Evolutionary conservation across 2,888 invertebrate genomes (phyloP), one percentile per base, ranked within the genome.

Genomic region (Odontocerum albicorne): DNA sequence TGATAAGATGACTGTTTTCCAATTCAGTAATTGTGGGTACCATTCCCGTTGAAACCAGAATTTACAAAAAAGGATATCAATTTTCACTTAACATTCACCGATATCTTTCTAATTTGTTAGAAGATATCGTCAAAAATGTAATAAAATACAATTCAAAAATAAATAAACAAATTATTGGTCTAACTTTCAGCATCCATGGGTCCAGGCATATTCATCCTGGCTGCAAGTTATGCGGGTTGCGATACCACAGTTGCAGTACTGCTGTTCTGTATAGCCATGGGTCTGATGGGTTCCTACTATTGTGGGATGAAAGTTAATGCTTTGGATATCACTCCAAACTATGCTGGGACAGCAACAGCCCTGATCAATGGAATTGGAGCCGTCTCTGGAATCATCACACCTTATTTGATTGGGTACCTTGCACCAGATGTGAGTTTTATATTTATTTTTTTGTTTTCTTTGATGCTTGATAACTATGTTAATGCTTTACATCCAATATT

Each of bases 261-360:
- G 35, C 70, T 83, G 53, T 83, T 85, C 66, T 81, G 84, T 46
- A 67, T 81, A 21, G 80, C 76, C 21, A 80, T 85, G 83, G 81
- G 80, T 27, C 79, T 84, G 57, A 86, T 86, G 85, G 87, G 85
- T 1, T 81, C 84, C 1, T 87, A 83, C 68, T 87, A 86, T 65
- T 83, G 85, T 63, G 83, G 83, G 55, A 79, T 85, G 65, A 83
- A 85, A 67, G 83, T 85, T 49, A 85, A 85, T 67, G 80, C 82
- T 2, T 74, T 85, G 68, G 85, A 85, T 64, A 73, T 85, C 19
- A 79, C 82, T 1, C 82, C 83, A 0, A 85, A 85, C 65, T 84
- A 79, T 62, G 82, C 84, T 0, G 85, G 84, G 0, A 82, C 83
- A 1, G 72, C 84, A 33, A 84, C 85, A 65, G 85, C 84, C 0